These are phyloP conservation scores for Asteroscopus sphinx DNA, from an alignment of 2,888 invertebrate genomes.

Conservation along the genomic window DNA sequence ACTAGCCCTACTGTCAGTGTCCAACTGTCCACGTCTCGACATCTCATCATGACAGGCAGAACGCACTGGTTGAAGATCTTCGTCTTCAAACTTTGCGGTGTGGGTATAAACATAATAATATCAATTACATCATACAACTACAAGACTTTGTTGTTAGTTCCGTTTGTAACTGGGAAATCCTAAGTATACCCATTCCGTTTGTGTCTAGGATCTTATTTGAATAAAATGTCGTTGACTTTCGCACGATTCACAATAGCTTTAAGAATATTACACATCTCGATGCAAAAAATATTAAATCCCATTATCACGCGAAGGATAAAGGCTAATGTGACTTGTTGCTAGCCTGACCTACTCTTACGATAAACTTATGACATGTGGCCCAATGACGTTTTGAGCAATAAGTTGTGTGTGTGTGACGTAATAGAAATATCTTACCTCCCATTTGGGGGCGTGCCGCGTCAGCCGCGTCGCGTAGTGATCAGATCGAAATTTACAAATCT, in stretches of 20 bases:
- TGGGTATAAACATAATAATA: no score
- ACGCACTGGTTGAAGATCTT: no score
- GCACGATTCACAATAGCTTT: constrained; percentile 34
- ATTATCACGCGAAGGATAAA: constrained; percentile 34
- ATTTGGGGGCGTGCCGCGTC: constrained; percentile 25
- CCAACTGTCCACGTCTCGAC: no score
- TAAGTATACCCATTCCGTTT: constrained; percentile 57
- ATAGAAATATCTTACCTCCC: constrained; percentile 38
- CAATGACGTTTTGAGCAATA: constrained; percentile 72
- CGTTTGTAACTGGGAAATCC: constrained; percentile 75
- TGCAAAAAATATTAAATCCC: constrained; percentile 29
- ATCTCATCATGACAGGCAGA: no score
- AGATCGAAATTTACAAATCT: constrained; percentile 23
- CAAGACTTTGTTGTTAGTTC: constrained; percentile 69
- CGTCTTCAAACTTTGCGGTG: no score
- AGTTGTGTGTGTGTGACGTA: constrained; percentile 58
- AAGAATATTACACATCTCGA: constrained; percentile 21
- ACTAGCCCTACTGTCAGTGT: no score
- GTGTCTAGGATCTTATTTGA: constrained; percentile 62
- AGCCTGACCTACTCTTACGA: constrained; percentile 69
- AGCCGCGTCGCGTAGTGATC: constrained; percentile 50
- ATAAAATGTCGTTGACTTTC: constrained; percentile 63
- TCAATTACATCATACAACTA: constrained; percentile 68
- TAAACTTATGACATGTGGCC: constrained; percentile 68
- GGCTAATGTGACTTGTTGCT: constrained; percentile 47